phyloP scores from a whole-genome alignment of 2,797 vertebrate genomes.

The Ptychadena robeensis region DNA sequence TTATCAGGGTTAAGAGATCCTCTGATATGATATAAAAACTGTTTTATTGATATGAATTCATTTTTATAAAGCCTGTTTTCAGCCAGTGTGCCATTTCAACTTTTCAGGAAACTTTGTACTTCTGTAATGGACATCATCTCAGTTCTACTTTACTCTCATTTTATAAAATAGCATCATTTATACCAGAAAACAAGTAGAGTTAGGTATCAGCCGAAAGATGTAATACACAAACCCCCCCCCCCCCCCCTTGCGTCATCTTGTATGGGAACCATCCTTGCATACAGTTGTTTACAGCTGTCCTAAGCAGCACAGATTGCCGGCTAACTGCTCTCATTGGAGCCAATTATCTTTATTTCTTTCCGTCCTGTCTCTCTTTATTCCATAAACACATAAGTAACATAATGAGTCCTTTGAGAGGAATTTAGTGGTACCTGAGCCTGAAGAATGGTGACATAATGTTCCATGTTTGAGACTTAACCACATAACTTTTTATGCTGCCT shows the following conservation, averaged over 20 bases:
- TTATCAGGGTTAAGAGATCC: too few relatives aligned
- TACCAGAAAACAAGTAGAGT: too few relatives aligned
- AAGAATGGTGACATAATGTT: not conserved
- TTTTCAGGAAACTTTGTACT: too few relatives aligned
- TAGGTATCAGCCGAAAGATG: not conserved
- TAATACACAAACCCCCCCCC: not conserved
- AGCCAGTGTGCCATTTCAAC: too few relatives aligned
- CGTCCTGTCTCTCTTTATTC: slow-evolving; percentile 4
- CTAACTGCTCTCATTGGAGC: not conserved
- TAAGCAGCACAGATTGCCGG: not conserved
- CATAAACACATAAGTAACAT: not conserved
- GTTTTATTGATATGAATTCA: too few relatives aligned
- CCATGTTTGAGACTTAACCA: not conserved
- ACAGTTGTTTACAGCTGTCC: not conserved
- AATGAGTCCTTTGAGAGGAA: not conserved
- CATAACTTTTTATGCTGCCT: too few relatives aligned
- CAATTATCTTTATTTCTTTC: slow-evolving; percentile 7
- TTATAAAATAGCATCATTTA: too few relatives aligned
- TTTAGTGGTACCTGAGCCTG: not conserved
- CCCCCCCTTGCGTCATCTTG: not conserved
- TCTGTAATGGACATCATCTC: not conserved
- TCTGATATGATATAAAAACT: too few relatives aligned
- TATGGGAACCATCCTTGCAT: not conserved
- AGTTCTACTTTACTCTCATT: not conserved
- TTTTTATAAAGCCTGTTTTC: too few relatives aligned